phyloP scores from a whole-genome alignment of 2,113 vertebrate species.

The Cyanoramphus novaezelandiae region DNA sequence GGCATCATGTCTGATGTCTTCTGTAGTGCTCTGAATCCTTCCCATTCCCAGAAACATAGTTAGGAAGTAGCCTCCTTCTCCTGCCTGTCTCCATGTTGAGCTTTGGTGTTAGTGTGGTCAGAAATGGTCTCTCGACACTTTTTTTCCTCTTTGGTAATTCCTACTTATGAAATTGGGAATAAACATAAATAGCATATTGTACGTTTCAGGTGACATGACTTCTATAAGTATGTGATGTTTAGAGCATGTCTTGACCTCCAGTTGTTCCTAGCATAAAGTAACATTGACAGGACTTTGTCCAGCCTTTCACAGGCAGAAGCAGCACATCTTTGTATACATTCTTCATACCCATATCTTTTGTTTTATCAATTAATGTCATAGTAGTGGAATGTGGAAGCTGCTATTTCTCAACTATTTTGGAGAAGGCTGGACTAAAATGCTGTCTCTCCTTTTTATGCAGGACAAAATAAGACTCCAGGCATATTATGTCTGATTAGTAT shows the following conservation, averaged over 20 bases:
- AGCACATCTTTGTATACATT: not conserved
- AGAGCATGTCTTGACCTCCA: not conserved
- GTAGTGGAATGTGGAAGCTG: slow-evolving; percentile 19
- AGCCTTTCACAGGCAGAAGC: not conserved
- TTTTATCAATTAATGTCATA: not conserved
- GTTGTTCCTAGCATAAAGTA: not conserved
- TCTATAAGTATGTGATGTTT: not conserved
- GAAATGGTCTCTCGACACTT: not conserved
- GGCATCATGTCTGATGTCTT: not conserved
- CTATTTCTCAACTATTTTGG: not conserved
- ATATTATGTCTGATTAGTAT: not conserved
- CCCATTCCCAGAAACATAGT: not conserved
- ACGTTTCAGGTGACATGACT: not conserved
- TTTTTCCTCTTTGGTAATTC: not conserved
- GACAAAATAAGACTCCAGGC: not conserved
- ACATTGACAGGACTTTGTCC: not conserved
- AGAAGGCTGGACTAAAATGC: not conserved
- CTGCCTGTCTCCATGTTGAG: not conserved
- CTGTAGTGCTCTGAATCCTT: not conserved
- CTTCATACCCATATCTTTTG: not conserved
- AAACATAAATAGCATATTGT: not conserved
- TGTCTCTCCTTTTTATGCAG: not conserved
- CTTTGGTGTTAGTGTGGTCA: not conserved
- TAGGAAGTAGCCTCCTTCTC: not conserved
- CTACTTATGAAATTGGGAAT: not conserved